A percentile compares a stretch with the other conserved stretches of the same genome.
Conservation (phyloP, 1,140 invertebrate species). For the Dreissena polymorpha region DNA sequence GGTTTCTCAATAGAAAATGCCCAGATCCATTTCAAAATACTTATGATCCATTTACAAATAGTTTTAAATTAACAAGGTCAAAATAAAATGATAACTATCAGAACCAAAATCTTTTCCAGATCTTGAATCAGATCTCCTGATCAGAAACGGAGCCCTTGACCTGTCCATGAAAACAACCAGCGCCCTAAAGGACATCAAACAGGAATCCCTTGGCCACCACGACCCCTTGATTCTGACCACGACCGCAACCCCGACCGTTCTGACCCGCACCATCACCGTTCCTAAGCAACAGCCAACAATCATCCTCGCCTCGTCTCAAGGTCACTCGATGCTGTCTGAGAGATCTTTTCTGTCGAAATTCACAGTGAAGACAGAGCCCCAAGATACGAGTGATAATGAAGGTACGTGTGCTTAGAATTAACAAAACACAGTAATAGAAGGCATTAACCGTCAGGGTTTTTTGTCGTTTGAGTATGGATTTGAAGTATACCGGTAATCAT, state of each 20-base stretch:
- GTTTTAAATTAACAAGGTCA: no score
- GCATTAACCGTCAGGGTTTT: no score
- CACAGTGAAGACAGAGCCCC: conserved; percentile 68
- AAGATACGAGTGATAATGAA: conserved; percentile 53
- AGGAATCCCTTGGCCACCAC: conserved; percentile 33
- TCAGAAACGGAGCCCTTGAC: conserved; percentile 63
- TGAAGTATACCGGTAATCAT: no score
- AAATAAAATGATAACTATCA: no score
- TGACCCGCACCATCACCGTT: conserved; percentile 52
- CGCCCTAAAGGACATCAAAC: conserved; percentile 24
- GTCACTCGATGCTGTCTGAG: conserved; percentile 42
- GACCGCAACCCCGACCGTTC: conserved; percentile 54
- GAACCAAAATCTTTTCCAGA: conserved; percentile 59
- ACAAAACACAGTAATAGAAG: no score
- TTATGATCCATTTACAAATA: no score
- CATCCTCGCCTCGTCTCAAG: conserved; percentile 65
- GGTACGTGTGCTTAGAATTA: no score
- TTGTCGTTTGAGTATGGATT: no score
- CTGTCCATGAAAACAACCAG: conserved; percentile 59
- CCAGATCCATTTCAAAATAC: no score
- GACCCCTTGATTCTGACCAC: conserved; percentile 57
- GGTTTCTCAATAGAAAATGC: no score
- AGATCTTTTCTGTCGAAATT: conserved; percentile 59
- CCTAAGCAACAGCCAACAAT: conserved; percentile 68
- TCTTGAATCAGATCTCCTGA: conserved; percentile 70